phyloP scores from a whole-genome alignment of 92 coral and sea anemone species.

The Phenganax marumi region DNA sequence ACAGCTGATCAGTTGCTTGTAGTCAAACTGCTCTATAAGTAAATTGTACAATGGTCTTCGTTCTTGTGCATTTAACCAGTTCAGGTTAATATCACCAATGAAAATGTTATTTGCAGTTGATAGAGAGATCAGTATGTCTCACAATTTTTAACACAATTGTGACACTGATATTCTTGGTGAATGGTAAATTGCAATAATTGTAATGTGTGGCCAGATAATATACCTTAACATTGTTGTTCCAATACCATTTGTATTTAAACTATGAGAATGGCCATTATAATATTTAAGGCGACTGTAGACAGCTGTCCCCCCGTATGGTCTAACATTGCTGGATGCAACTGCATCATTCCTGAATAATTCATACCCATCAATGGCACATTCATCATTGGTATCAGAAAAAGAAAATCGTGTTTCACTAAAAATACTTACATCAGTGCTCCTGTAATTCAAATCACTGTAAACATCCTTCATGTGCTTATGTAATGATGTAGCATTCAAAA shows the following conservation, averaged over 20 bases:
- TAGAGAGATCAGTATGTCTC: neutral
- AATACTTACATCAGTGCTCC: conserved; percentile 35
- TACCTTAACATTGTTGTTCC: conserved; percentile 28
- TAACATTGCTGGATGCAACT: neutral
- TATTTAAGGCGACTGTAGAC: conserved; percentile 30
- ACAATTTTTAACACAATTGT: conserved; percentile 39
- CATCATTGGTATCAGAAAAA: conserved; percentile 4
- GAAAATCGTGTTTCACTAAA: conserved; percentile 36
- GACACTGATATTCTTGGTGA: conserved; percentile 2
- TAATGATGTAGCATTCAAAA: conserved; percentile 41
- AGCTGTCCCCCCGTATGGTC: conserved; percentile 50
- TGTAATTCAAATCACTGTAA: conserved; percentile 25
- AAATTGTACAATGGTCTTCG: conserved; percentile 49
- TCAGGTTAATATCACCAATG: conserved; percentile 48
- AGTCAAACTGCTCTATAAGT: too few species aligned
- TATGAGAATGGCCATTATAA: conserved; percentile 31
- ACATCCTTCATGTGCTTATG: conserved; percentile 47
- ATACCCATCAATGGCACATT: conserved; percentile 32
- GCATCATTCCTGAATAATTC: conserved; percentile 25
- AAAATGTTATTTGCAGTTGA: conserved; percentile 42
- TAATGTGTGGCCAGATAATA: neutral
- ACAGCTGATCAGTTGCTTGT: conserved; percentile 43
- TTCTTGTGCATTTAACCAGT: conserved; percentile 51
- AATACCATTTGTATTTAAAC: conserved; percentile 34
- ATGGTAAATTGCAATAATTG: neutral